Evolutionary conservation across 2,888 invertebrate species (phyloP), one percentile per base, ranked within the genome.

Genomic region (Paralinhomoeus sp.): DNA sequence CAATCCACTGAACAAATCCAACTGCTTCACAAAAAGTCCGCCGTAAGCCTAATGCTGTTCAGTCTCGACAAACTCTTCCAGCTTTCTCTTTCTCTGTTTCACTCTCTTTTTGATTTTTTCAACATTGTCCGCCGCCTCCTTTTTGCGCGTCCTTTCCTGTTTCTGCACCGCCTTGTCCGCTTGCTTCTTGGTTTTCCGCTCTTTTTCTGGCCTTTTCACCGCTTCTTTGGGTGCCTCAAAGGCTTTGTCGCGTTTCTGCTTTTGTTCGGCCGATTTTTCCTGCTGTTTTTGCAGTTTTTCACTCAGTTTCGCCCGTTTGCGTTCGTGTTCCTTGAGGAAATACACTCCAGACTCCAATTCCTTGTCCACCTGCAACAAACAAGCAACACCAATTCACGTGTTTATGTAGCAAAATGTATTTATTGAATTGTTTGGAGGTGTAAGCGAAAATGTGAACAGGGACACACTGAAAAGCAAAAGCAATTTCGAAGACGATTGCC

Each of bases 261-360:
- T 74, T 36, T 47, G 46, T 18, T 21, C 24, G 49, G 71, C 72
- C 56, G 76, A 77, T 0, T 73, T 72, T 50, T 70, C 72, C 61
- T 75, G 77, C 54, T 82, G 78, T 35, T 47, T 49, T 33, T 46
- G 36, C 24, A 50, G 46, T 22, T 43, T 44, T 41, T 57, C 54
- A 27, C 50, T 53, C 37, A 48, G 35, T 21, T 50, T 48, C 22
- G 49, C 43, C n/a, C 37, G 23, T 35, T 53, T 51, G 37, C 56
- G 58, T 60, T 81, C 77, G 31, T 53, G 48, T 46, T 67, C 63
- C 55, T 78, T 82, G 42, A 93, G 73, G 73, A 97, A 97, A 66
- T 82, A 97, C 69, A 93, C 91, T 45, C 97, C 97, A 37, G 78
- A 74, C n/a, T 81, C 85, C 60, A 97, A 67, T 64, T 85, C 74